Percentiles rank a stretch among this genome's conserved stretches.
Evolutionary conservation across 1,140 invertebrate genomes (phyloP).

Genomic region (Aphelinus atriplicis): DNA sequence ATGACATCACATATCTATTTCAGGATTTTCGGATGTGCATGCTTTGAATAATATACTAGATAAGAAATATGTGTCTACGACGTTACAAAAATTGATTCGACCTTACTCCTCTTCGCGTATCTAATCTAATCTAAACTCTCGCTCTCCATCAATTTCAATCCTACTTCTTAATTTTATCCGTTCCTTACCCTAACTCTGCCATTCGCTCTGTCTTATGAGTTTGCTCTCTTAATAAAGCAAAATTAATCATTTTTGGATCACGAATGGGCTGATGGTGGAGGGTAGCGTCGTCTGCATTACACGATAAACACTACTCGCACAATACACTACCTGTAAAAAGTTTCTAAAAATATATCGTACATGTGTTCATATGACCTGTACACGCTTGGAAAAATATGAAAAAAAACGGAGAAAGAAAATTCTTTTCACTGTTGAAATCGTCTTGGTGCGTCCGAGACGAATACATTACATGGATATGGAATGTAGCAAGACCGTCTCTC

Average conservation of each 20-base stretch:
- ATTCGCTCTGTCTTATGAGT: too few species aligned
- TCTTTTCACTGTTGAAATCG: constrained; percentile 4
- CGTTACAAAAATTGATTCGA: constrained; percentile 19
- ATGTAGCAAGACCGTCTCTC: constrained; percentile 26
- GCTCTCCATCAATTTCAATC: not conserved
- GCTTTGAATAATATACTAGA: constrained; percentile 4
- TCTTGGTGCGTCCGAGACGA: constrained; percentile 1
- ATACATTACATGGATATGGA: constrained; percentile 28
- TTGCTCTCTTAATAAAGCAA: too few species aligned
- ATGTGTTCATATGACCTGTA: constrained; percentile 40
- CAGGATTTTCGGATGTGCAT: not conserved
- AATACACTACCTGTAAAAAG: constrained; percentile 39
- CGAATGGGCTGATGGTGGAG: not conserved
- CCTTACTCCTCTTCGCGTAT: constrained; percentile 12
- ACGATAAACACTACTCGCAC: not conserved
- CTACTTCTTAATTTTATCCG: not conserved
- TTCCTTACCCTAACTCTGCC: not conserved
- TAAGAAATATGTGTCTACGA: constrained; percentile 14
- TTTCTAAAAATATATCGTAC: constrained; percentile 51
- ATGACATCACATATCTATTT: constrained; percentile 2
- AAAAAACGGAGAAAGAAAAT: constrained; percentile 2
- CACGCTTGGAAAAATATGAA: constrained; percentile 35
- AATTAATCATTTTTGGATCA: too few species aligned
- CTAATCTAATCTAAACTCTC: not conserved
- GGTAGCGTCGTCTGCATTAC: not conserved